Conservation (phyloP, 2,888 invertebrate genomes). For the Urechis unicinctus region DNA sequence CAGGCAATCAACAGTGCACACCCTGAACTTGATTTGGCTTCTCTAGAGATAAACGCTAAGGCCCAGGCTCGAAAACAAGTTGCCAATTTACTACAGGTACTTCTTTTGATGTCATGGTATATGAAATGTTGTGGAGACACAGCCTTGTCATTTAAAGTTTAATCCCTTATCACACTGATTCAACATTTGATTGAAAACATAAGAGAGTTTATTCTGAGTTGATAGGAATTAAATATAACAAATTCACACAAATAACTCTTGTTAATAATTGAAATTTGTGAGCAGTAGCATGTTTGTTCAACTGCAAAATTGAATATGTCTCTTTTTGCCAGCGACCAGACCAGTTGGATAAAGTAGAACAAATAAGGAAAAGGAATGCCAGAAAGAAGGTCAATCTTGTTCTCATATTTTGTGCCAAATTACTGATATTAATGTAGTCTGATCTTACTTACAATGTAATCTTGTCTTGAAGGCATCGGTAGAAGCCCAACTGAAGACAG, state of each 20-base stretch:
- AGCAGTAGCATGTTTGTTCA: neutral
- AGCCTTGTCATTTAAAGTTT: neutral
- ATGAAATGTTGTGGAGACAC: neutral
- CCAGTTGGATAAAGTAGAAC: slow-evolving; percentile 77
- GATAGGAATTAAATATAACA: neutral
- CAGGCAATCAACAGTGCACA: too few species aligned
- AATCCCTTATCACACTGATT: too few species aligned
- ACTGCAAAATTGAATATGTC: neutral
- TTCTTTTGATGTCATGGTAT: neutral
- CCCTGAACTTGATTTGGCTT: slow-evolving; percentile 30
- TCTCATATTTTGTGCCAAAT: neutral
- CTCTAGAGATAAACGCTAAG: slow-evolving; percentile 50
- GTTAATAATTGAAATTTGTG: neutral
- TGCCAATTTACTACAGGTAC: slow-evolving; percentile 77
- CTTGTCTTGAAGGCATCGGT: slow-evolving; percentile 65
- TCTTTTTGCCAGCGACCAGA: slow-evolving; percentile 59
- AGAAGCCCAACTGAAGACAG: slow-evolving; percentile 93
- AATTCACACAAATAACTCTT: neutral
- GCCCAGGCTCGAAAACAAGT: slow-evolving; percentile 57
- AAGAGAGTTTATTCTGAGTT: too few species aligned
- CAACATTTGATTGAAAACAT: too few species aligned
- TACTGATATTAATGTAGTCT: neutral
- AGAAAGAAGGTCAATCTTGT: slow-evolving; percentile 52
- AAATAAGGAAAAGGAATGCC: slow-evolving; percentile 52
- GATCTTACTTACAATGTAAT: slow-evolving; percentile 1